Conservation (phyloP, 2,113 vertebrate species). For the Cyprinodon brontotheroides region DNA sequence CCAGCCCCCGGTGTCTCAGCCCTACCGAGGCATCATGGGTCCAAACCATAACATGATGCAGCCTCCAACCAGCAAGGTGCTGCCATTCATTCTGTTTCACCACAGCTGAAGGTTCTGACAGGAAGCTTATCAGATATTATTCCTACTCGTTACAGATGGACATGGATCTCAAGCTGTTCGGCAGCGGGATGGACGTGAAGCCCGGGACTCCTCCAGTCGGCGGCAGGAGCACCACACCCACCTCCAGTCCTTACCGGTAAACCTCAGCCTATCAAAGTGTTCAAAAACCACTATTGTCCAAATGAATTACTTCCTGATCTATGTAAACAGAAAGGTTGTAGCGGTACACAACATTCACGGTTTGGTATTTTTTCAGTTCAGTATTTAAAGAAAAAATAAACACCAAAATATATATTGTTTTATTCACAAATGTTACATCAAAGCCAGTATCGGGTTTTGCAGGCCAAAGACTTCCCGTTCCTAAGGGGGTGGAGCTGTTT, state of each 20-base stretch:
- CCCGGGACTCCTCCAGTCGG: conserved; percentile 93
- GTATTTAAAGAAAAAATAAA: too few relatives aligned
- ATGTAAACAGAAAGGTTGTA: too few relatives aligned
- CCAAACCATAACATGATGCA: conserved; percentile 92
- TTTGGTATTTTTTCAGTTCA: too few relatives aligned
- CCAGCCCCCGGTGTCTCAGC: conserved; percentile 87
- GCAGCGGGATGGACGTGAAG: conserved; percentile 93
- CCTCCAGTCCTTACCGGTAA: conserved; percentile 96
- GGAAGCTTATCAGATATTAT: conserved; percentile 10
- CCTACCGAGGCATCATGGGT: conserved; percentile 91
- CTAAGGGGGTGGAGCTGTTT: too few relatives aligned
- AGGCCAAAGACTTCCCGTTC: too few relatives aligned
- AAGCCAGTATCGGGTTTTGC: too few relatives aligned
- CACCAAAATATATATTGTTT: too few relatives aligned
- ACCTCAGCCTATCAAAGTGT: too few relatives aligned
- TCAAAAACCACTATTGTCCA: too few relatives aligned
- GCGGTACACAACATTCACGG: too few relatives aligned
- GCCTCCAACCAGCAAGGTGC: conserved; percentile 89
- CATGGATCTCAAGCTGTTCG: conserved; percentile 96
- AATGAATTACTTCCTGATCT: too few relatives aligned
- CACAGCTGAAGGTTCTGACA: neutral
- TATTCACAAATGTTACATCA: too few relatives aligned
- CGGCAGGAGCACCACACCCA: conserved; percentile 93
- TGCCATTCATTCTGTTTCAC: neutral
- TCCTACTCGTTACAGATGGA: conserved; percentile 86